These are phyloP conservation scores for Raja brachyura DNA, from an alignment of 2,113 vertebrate genomes.

Conservation along the genomic window DNA sequence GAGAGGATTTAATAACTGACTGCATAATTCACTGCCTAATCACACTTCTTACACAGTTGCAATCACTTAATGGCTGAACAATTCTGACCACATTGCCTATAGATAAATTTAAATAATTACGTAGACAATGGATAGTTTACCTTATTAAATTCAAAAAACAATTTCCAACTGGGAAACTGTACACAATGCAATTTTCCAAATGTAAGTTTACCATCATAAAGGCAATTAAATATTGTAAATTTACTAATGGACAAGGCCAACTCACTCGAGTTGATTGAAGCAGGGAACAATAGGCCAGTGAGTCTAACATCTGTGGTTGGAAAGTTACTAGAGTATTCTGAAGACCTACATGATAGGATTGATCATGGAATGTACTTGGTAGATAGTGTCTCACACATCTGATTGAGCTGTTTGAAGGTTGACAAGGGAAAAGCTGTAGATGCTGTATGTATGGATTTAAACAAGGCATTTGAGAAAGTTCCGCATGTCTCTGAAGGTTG, in stretches of 20 bases:
- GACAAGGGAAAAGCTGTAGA: too few species aligned
- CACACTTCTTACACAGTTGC: background rate
- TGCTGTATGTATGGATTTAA: too few species aligned
- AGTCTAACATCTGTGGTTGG: too few species aligned
- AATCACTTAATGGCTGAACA: background rate
- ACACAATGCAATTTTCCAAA: conserved; percentile 9
- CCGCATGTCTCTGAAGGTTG: too few species aligned
- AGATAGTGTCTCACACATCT: too few species aligned
- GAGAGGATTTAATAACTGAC: background rate
- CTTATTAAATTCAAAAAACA: background rate
- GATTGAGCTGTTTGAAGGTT: too few species aligned
- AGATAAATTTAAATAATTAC: background rate
- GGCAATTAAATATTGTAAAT: background rate
- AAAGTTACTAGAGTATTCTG: too few species aligned
- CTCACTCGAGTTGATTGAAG: too few species aligned
- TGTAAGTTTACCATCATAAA: background rate
- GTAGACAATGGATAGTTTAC: background rate
- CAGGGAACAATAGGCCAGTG: too few species aligned
- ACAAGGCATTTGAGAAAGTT: too few species aligned
- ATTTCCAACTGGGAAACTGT: background rate
- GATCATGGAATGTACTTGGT: too few species aligned
- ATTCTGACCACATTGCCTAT: background rate
- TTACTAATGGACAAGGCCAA: background rate
- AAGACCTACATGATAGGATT: too few species aligned
- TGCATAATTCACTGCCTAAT: conserved; percentile 13